Evolutionary conservation across 2,888 invertebrate genomes (phyloP), one percentile per base, ranked within the genome.

Genomic region (Amaurobius ferox): DNA sequence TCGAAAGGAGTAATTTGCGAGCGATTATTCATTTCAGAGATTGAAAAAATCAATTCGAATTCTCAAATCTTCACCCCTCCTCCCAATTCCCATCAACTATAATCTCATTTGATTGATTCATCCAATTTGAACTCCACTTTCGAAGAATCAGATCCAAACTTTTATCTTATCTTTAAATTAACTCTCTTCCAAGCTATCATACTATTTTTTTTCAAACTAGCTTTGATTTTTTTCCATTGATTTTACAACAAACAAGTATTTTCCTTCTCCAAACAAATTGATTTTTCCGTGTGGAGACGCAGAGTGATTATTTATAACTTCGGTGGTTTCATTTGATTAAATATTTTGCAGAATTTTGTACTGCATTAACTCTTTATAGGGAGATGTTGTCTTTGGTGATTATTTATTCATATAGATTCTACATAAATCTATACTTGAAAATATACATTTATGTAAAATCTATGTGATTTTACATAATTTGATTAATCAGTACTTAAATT

Each of bases 81-180:
- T 55, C 11, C 55, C 55, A 55, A 19, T 23, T 23, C 23, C 55
- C 23, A 55, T 23, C 23, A 3, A 55, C 55, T 55, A n/a, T n/a
- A 55, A 55, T 55, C 55, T 55, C 23, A 23, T 55, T 55, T 55
- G 55, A 55, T 23, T 55, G 55, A 55, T 55, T 55, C 55, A 55
- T 19, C 11, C 55, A 55, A 55, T 55, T 55, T 55, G 23, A 55
- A 55, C 23, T 19, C 55, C 23, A 23, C 16, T 55, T 55, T 55
- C 19, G 55, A 23, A 55, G 55, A 23, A 55, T 55, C 55, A 23
- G 23, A 55, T 55, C 55, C 19, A 55, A 55, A 55, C 23, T 23
- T 19, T 55, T 55, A 55, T 23, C 2, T 55, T 55, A 55, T 55
- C 23, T 11, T 55, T 23, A 55, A 55, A 55, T 55, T 55, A 55